These are phyloP conservation scores for Agelaius phoeniceus DNA, from an alignment of 2,113 vertebrate species.

Conservation along the genomic window DNA sequence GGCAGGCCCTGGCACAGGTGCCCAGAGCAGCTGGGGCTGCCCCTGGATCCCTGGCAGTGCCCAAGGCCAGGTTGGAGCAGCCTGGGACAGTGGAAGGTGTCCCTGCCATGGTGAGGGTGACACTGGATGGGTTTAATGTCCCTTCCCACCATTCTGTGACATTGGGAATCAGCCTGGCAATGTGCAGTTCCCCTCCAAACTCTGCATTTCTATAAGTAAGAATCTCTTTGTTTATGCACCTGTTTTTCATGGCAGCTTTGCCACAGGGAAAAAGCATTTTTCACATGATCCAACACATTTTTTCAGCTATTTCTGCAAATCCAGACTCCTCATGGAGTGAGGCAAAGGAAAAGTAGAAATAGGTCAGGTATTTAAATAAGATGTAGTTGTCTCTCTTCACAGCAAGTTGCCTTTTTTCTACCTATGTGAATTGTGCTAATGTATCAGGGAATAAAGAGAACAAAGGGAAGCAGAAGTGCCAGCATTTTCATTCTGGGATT, in stretches of 20 bases:
- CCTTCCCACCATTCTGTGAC: not conserved
- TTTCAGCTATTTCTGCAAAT: conserved; percentile 14
- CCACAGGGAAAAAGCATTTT: not conserved
- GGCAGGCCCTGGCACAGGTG: not conserved
- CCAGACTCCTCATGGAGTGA: not conserved
- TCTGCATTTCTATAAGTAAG: not conserved
- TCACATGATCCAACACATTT: not conserved
- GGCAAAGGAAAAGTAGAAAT: conserved; percentile 37
- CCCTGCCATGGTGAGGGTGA: not conserved
- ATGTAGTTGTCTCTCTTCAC: conserved; percentile 12
- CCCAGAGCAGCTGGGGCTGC: not conserved
- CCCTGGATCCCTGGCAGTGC: not conserved
- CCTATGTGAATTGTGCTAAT: not conserved
- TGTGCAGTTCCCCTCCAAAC: not conserved
- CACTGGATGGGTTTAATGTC: rapidly evolving
- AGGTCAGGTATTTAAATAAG: conserved; percentile 55
- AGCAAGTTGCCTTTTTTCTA: conserved; percentile 38
- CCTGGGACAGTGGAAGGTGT: not conserved
- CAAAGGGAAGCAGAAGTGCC: conserved; percentile 43
- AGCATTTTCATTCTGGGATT: not conserved
- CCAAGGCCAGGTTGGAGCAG: not conserved
- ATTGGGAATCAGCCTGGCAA: not conserved
- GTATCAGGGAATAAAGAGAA: conserved; percentile 9
- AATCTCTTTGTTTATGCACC: not conserved
- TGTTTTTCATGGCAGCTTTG: not conserved